Evolutionary conservation across 1,140 invertebrate species (phyloP).

Genomic region (Drosophila pallidifrons): DNA sequence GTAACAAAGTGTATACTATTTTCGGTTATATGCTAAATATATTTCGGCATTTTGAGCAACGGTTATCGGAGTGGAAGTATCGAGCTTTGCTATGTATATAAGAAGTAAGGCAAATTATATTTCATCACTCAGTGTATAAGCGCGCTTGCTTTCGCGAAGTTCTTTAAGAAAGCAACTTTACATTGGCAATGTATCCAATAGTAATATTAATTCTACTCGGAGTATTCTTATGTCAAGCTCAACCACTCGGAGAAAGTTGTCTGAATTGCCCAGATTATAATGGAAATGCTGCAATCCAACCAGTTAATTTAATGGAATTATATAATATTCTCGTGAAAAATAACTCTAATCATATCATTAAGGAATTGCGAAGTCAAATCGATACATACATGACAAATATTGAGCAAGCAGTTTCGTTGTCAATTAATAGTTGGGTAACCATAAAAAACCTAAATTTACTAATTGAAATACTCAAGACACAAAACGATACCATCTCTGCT

Average conservation of each 20-base stretch:
- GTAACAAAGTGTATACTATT: no score
- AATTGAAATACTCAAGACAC: neutral
- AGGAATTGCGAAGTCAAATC: neutral
- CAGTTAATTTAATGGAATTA: no score
- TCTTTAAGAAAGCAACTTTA: neutral
- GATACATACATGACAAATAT: neutral
- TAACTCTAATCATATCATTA: no score
- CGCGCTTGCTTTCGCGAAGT: neutral
- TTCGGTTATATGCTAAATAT: no score
- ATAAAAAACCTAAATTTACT: neutral
- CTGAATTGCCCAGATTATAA: no score
- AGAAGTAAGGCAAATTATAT: no score
- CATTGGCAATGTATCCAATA: neutral
- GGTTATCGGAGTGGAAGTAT: neutral
- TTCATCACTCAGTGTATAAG: neutral
- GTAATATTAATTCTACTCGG: neutral
- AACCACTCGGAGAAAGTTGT: no score
- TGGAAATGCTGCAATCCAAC: no score
- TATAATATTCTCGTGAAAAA: no score
- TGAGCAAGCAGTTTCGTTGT: neutral
- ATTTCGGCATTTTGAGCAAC: neutral
- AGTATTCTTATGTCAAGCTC: neutral
- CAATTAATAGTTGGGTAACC: neutral
- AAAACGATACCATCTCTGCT: neutral
- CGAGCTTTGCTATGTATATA: neutral